These are phyloP conservation scores for Heliconius hortense DNA, from an alignment of 2,888 invertebrate species.

Conservation along the genomic window DNA sequence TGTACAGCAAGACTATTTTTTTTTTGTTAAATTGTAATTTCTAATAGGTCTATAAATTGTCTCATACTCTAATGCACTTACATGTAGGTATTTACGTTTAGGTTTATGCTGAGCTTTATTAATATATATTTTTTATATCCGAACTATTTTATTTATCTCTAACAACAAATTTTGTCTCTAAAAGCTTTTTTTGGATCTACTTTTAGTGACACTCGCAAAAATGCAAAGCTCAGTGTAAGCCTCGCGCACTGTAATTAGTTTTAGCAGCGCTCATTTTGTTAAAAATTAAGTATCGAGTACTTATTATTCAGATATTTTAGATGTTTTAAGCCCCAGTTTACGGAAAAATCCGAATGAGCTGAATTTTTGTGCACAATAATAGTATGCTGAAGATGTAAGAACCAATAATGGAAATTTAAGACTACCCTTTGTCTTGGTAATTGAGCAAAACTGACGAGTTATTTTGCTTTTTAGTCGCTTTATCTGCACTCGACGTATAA, in stretches of 20 bases:
- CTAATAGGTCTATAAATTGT: not conserved
- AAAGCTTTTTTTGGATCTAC: too few relatives aligned
- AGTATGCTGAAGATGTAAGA: not conserved
- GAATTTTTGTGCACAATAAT: not conserved
- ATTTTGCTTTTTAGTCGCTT: not conserved
- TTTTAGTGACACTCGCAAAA: too few relatives aligned
- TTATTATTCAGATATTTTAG: too few relatives aligned
- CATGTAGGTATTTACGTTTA: not conserved
- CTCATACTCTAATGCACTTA: not conserved
- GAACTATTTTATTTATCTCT: too few relatives aligned
- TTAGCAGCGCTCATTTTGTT: not conserved
- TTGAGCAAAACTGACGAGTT: not conserved
- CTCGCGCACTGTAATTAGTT: too few relatives aligned
- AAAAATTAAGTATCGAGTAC: not conserved
- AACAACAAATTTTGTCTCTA: too few relatives aligned
- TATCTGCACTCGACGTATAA: not conserved
- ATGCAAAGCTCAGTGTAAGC: too few relatives aligned
- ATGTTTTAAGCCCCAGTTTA: too few relatives aligned
- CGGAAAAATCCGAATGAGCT: too few relatives aligned
- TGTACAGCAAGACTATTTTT: not conserved
- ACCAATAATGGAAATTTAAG: not conserved
- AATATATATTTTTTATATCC: too few relatives aligned
- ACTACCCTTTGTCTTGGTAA: not conserved
- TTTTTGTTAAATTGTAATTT: not conserved
- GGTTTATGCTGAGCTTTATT: too few relatives aligned